Evolutionary conservation across 2,888 invertebrate genomes (phyloP), one percentile per base, ranked within the genome.

Genomic region (Ramazzottius varieornatus): DNA sequence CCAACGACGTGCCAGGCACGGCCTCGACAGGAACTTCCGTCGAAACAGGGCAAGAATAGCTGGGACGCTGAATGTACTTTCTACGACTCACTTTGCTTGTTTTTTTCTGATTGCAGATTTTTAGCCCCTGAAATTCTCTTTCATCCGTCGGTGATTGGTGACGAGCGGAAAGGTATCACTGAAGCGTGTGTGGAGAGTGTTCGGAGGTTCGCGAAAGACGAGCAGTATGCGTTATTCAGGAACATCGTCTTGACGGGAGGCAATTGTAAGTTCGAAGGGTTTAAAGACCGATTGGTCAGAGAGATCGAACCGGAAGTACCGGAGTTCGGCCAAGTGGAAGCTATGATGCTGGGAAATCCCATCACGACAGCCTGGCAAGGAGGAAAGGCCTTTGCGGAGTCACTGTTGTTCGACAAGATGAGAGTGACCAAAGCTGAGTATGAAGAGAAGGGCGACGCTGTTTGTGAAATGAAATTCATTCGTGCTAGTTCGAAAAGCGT

Each of bases 91-190:
- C n/a, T n/a, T n/a, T n/a, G n/a, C n/a, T n/a, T n/a, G n/a, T n/a
- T n/a, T n/a, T n/a, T n/a, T n/a, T n/a, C n/a, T n/a, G n/a, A n/a
- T n/a, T 64, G n/a, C n/a, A n/a, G n/a, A n/a, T 94, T 98, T 75
- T 63, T 87, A 0, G 86, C 96, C 64, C 96, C 98, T 0, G 98
- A 98, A 77, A 79, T 96, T 1, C 77, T 98, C 1, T 94, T 99
- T 73, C 83, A 86, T 73, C 98, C 98, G 0, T 87, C 88, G 1
- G 93, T 96, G 74, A 85, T 96, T 46, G 93, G 91, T 0, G 86
- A 98, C 68, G 82, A 83, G 65, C 80, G 82, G 76, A 89, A 91
- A 83, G 98, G 98, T 0, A 84, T 98, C 67, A 82, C 88, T 0
- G 93, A 96, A 79, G 85, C 88, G 0, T 83, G 93, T 2, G 82